Evolutionary conservation across 2,888 invertebrate genomes (phyloP).

Genomic region (Dasysyrphus tricinctus): DNA sequence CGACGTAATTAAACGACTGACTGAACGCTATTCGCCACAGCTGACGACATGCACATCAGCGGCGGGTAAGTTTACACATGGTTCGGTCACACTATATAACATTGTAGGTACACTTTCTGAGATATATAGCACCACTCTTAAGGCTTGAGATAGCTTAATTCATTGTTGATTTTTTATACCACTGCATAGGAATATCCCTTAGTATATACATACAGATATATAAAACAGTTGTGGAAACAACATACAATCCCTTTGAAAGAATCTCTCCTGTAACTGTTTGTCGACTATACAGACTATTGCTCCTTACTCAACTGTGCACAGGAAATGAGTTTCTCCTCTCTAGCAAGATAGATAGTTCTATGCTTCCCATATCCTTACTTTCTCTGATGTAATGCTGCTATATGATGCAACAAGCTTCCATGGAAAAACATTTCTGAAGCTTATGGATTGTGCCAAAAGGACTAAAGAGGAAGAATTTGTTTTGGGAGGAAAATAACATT

Average conservation of each 20-base stretch:
- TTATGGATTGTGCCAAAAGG: constrained; percentile 16
- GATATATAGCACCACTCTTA: not conserved
- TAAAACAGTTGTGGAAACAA: constrained; percentile 34
- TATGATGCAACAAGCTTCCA: constrained; percentile 47
- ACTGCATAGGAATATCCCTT: constrained; percentile 35
- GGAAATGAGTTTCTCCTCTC: constrained; percentile 65
- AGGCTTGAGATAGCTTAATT: constrained; percentile 39
- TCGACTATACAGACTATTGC: constrained; percentile 49
- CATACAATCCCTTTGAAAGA: constrained; percentile 47
- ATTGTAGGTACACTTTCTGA: constrained; percentile 4
- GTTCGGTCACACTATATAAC: constrained; percentile 13
- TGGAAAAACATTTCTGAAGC: constrained; percentile 22
- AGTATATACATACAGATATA: no score
- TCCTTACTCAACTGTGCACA: constrained; percentile 62
- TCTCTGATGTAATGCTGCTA: not conserved
- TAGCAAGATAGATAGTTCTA: not conserved
- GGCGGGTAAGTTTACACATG: constrained; percentile 85
- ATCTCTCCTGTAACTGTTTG: constrained; percentile 28
- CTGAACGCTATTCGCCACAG: constrained; percentile 87
- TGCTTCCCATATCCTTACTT: not conserved
- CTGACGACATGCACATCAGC: constrained; percentile 87
- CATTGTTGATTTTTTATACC: constrained; percentile 68
- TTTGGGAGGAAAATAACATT: constrained; percentile 50
- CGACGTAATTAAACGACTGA: constrained; percentile 88
- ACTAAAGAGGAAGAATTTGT: constrained; percentile 20